These are phyloP conservation scores for Falco punctatus DNA, from an alignment of 2,113 vertebrate genomes.

Conservation along the genomic window DNA sequence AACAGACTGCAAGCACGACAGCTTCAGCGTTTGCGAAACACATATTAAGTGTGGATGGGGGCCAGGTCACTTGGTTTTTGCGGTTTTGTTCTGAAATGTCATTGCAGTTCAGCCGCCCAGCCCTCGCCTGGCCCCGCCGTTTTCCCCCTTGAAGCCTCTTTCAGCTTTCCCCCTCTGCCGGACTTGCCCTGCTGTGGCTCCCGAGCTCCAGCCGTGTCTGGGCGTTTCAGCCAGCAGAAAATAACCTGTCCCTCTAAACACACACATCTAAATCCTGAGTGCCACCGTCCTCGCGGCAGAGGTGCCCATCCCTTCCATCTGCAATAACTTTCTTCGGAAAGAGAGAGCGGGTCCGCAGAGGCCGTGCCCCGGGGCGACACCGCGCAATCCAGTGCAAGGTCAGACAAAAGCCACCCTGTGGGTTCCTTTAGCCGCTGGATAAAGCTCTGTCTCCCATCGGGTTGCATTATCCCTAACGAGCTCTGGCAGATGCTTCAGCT, in stretches of 20 bases:
- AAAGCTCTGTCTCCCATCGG: constrained; percentile 31
- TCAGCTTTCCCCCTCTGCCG: background rate
- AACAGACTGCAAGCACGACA: background rate
- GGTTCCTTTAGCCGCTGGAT: background rate
- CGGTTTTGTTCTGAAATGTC: background rate
- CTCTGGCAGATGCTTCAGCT: constrained; percentile 37
- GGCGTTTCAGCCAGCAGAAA: background rate
- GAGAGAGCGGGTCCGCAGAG: background rate
- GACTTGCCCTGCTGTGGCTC: background rate
- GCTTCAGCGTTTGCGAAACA: background rate
- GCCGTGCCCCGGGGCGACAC: background rate
- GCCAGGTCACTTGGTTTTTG: background rate
- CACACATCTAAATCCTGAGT: accelerated
- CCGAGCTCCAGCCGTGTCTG: accelerated
- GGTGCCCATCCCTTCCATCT: background rate
- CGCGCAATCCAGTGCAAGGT: background rate
- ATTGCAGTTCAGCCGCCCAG: background rate
- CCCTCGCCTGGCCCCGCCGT: background rate
- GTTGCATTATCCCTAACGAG: constrained; percentile 52
- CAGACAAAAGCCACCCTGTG: background rate
- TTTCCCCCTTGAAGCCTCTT: background rate
- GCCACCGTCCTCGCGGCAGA: background rate
- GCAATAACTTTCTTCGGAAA: background rate
- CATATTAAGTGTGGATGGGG: background rate
- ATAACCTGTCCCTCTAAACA: background rate